phyloP scores from a whole-genome alignment of 2,888 invertebrate genomes.

The Leptopilina myrica region DNA sequence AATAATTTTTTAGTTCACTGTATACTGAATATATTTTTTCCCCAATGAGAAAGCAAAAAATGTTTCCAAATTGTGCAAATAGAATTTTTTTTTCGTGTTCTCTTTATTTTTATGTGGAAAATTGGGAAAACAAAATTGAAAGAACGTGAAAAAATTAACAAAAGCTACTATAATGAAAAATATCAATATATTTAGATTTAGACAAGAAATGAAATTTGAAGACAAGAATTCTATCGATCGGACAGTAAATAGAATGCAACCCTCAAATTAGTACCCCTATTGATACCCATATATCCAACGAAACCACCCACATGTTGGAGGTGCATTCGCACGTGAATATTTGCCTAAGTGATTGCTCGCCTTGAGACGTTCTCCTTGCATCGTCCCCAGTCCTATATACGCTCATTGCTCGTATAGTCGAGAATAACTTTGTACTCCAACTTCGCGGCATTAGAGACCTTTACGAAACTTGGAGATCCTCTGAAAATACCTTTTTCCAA shows the following conservation, averaged over 20 bases:
- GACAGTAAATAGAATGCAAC: slow-evolving; percentile 40
- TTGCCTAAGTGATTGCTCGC: slow-evolving; percentile 74
- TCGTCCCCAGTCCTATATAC: slow-evolving; percentile 44
- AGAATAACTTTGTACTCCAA: slow-evolving; percentile 59
- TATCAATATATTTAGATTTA: not conserved
- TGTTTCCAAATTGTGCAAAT: too few species aligned
- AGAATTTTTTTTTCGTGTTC: too few species aligned
- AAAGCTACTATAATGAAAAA: too few species aligned
- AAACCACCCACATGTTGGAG: slow-evolving; percentile 71
- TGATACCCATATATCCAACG: slow-evolving; percentile 53
- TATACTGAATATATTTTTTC: too few species aligned
- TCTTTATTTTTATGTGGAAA: too few species aligned
- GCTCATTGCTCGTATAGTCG: slow-evolving; percentile 48
- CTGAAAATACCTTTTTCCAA: slow-evolving; percentile 41
- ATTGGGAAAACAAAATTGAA: too few species aligned
- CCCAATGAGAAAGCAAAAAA: too few species aligned
- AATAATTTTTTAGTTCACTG: too few species aligned
- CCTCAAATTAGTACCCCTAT: slow-evolving; percentile 51
- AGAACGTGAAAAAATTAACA: too few species aligned
- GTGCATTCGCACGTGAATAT: slow-evolving; percentile 73
- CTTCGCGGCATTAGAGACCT: slow-evolving; percentile 50
- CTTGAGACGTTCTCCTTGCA: slow-evolving; percentile 57
- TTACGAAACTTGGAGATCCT: slow-evolving; percentile 54
- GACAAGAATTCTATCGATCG: slow-evolving; percentile 49
- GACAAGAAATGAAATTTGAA: too few species aligned